These are phyloP conservation scores for Vanessa atalanta DNA, from an alignment of 1,140 invertebrate genomes.

Conservation along the genomic window DNA sequence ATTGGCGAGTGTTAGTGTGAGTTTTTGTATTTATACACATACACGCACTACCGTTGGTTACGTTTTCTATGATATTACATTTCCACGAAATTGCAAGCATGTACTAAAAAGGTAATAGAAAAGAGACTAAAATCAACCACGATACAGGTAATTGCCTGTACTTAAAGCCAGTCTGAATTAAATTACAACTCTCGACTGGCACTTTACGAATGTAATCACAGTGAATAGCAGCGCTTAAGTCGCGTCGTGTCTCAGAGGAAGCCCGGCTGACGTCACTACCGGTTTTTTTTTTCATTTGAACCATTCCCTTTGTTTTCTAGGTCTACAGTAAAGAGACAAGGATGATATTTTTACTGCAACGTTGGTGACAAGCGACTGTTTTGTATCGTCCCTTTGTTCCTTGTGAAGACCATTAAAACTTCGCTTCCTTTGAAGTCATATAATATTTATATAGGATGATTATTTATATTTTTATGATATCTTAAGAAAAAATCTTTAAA, in stretches of 20 bases:
- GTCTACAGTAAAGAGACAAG: neutral
- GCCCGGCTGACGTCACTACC: neutral
- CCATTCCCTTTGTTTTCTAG: constrained; percentile 2
- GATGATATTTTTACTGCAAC: constrained; percentile 3
- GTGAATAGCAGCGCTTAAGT: constrained; percentile 2
- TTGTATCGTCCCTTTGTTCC: neutral
- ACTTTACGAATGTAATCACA: constrained; percentile 11
- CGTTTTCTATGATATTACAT: no score
- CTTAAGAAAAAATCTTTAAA: no score
- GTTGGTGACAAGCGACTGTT: constrained; percentile 1
- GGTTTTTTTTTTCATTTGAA: constrained; percentile 1
- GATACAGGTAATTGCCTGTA: constrained; percentile 9
- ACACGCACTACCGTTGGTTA: no score
- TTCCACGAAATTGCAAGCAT: neutral
- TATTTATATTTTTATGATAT: no score
- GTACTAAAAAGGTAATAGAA: neutral
- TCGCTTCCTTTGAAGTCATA: neutral
- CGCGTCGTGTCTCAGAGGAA: constrained; percentile 1
- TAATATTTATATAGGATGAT: no score
- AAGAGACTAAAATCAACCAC: constrained; percentile 1
- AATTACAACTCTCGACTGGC: constrained; percentile 9
- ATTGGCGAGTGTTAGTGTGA: no score
- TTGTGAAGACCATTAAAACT: neutral
- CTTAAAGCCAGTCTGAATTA: constrained; percentile 9
- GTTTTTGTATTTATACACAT: no score